phyloP scores from a whole-genome alignment of 2,888 invertebrate species.

The Cephus pygmeus region DNA sequence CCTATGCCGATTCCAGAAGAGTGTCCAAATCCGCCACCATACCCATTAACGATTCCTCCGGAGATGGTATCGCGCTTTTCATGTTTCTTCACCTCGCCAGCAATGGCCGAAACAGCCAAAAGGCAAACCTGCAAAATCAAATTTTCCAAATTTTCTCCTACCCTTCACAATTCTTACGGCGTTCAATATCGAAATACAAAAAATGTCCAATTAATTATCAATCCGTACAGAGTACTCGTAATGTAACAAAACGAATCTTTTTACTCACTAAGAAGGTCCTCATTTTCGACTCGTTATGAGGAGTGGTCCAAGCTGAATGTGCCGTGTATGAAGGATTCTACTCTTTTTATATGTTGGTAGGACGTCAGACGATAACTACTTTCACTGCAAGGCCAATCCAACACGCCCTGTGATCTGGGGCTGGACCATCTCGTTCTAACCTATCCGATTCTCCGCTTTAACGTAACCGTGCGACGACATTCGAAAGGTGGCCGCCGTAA shows the following conservation, averaged over 20 bases:
- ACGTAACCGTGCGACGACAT: constrained; percentile 10
- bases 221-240: not conserved
- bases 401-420: constrained; percentile 31
- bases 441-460: constrained; percentile 24
- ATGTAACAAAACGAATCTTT: not conserved
- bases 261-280: constrained; percentile 43
- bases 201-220: not conserved
- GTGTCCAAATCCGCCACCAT: constrained; percentile 7
- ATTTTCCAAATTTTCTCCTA: not conserved
- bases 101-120: constrained; percentile 29
- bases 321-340: constrained; percentile 27
- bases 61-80: constrained; percentile 31
- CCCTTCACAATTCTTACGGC: not conserved
- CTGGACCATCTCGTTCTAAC: constrained; percentile 25
- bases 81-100: constrained; percentile 16
- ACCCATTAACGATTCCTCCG: constrained; percentile 4
- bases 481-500: constrained; percentile 17
- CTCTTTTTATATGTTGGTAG: constrained; percentile 43
- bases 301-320: constrained; percentile 35
- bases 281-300: constrained; percentile 35
- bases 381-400: constrained; percentile 31
- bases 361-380: constrained; percentile 30
- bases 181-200: not conserved
- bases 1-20: not conserved
- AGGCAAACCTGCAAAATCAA: constrained; percentile 30